Percentiles rank a stretch among this genome's conserved stretches.
These are phyloP conservation scores for Hyles lineata DNA, from an alignment of 2,888 invertebrate species.

Conservation along the genomic window DNA sequence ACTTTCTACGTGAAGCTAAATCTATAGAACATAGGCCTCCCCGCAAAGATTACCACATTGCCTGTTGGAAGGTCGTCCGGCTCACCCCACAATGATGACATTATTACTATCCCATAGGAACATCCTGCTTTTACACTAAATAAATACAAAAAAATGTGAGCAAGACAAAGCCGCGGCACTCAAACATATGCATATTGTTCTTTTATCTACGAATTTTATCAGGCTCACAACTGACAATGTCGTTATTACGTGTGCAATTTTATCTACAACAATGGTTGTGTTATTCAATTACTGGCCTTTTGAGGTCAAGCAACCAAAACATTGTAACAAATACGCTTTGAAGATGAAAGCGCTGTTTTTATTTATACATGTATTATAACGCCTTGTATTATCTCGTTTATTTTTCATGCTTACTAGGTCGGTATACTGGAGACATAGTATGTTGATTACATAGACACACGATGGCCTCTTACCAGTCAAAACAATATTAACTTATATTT, in stretches of 20 bases:
- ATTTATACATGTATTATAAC: not conserved
- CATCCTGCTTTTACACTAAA: not conserved
- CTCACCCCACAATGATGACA: too few relatives aligned
- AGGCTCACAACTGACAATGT: constrained; percentile 22
- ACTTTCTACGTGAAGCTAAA: too few relatives aligned
- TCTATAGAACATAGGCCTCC: too few relatives aligned
- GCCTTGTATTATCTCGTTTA: not conserved
- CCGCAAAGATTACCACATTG: too few relatives aligned
- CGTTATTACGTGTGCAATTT: constrained; percentile 28
- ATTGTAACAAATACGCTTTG: constrained; percentile 19
- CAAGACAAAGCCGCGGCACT: not conserved
- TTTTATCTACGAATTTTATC: constrained; percentile 26
- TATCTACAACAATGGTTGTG: constrained; percentile 28
- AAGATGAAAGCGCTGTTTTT: not conserved
- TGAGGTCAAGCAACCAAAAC: constrained; percentile 26
- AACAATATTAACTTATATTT: too few relatives aligned
- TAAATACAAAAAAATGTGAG: not conserved
- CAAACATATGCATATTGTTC: constrained; percentile 14
- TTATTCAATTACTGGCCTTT: constrained; percentile 28
- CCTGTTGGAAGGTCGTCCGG: too few relatives aligned
- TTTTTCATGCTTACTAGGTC: too few relatives aligned
- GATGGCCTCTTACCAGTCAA: too few relatives aligned
- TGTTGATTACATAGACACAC: too few relatives aligned
- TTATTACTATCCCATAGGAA: too few relatives aligned
- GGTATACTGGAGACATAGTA: too few relatives aligned